phyloP scores from a whole-genome alignment of 1,140 invertebrate species.

The Lordiphosa collinella region DNA sequence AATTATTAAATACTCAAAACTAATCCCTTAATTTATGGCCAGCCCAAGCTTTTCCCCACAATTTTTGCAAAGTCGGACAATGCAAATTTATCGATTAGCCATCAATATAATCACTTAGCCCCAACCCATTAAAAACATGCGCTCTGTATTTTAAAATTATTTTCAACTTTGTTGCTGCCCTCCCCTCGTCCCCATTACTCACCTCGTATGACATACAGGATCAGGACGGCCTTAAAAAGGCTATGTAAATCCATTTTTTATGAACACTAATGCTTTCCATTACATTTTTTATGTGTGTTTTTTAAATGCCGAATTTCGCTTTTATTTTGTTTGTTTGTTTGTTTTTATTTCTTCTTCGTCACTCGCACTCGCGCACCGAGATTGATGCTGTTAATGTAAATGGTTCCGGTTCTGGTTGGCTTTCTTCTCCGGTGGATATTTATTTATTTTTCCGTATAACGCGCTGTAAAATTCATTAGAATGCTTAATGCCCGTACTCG shows the following conservation, averaged over 20 bases:
- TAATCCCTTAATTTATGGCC: too few species aligned
- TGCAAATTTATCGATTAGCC: too few species aligned
- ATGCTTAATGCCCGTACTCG: conserved; percentile 27
- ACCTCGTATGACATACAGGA: conserved; percentile 78
- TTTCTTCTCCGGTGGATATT: conserved; percentile 19
- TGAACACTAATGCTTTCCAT: conserved; percentile 78
- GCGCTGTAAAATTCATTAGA: conserved; percentile 41
- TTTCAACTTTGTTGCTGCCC: background rate
- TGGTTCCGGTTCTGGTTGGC: conserved; percentile 35
- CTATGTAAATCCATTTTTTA: conserved; percentile 79
- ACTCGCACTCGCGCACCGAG: conserved; percentile 24
- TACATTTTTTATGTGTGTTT: conserved; percentile 77
- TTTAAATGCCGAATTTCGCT: conserved; percentile 68
- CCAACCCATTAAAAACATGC: too few species aligned
- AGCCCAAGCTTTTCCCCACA: too few species aligned
- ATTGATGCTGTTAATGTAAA: conserved; percentile 61
- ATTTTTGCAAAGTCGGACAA: too few species aligned
- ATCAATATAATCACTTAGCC: too few species aligned
- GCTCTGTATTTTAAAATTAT: background rate
- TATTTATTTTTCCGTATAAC: conserved; percentile 52
- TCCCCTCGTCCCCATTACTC: conserved; percentile 31
- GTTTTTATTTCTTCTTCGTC: conserved; percentile 39
- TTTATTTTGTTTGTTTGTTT: conserved; percentile 8
- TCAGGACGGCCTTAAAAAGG: conserved; percentile 79
- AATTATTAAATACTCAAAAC: too few species aligned